phyloP scores from a whole-genome alignment of 2,888 invertebrate species.

The Furcula furcula region DNA sequence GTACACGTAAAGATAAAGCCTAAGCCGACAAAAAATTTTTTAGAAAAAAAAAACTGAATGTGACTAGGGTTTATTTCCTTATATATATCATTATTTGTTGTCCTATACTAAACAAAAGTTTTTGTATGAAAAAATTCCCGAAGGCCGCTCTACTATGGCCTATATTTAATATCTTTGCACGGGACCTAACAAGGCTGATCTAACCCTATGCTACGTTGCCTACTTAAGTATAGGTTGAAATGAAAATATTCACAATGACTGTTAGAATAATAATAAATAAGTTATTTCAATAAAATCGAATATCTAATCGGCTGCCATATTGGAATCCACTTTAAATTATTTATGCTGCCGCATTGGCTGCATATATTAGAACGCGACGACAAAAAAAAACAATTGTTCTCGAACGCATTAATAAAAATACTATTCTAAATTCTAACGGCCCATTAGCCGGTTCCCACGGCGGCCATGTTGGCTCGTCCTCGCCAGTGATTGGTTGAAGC shows the following conservation, averaged over 20 bases:
- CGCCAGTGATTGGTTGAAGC: slow-evolving; percentile 78
- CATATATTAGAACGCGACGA: slow-evolving; percentile 33
- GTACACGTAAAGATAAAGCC: too few relatives aligned
- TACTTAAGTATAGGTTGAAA: too few relatives aligned
- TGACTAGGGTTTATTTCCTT: too few relatives aligned
- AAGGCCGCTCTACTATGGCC: too few relatives aligned
- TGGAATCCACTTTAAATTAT: slow-evolving; percentile 21
- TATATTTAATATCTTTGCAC: too few relatives aligned
- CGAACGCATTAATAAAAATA: slow-evolving; percentile 74
- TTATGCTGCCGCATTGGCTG: slow-evolving; percentile 6
- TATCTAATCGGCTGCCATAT: slow-evolving; percentile 18
- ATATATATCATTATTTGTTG: too few relatives aligned
- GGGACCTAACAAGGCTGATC: too few relatives aligned
- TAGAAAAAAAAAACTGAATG: too few relatives aligned
- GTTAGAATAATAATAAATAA: slow-evolving; percentile 13
- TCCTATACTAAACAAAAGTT: too few relatives aligned
- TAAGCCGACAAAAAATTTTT: too few relatives aligned
- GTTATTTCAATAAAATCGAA: slow-evolving; percentile 18
- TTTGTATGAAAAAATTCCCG: too few relatives aligned
- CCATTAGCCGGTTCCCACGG: slow-evolving; percentile 81
- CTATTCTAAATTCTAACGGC: slow-evolving; percentile 80
- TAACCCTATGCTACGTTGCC: too few relatives aligned
- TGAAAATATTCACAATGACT: slow-evolving; percentile 16
- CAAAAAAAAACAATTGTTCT: slow-evolving; percentile 67
- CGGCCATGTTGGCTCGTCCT: slow-evolving; percentile 79